Base-by-base conservation (phyloP, 2,888 invertebrate genomes). In the Tenthredo distinguenda region DNA sequence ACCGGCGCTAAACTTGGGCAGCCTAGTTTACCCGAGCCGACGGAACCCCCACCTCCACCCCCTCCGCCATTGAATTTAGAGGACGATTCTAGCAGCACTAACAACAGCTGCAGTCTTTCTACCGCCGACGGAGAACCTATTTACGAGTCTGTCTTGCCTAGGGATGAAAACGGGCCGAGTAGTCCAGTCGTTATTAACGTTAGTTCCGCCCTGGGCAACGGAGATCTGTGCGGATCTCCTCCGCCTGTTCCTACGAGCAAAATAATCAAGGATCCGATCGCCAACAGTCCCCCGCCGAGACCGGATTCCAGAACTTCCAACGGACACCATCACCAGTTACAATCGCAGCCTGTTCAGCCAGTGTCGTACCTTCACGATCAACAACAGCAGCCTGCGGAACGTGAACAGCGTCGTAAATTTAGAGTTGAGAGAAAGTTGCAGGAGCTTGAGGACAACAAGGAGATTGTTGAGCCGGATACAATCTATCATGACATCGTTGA, bases 401-500 rank as follows among this genome's bases (percentile, higher is more conserved):
- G 97, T 5, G 97, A 96, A 88, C 97, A 97, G 87, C 95, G 98
- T 50, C 95, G 98, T 68, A 97, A 97, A 91, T 97, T 96, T 91
- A 95, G 98, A 26, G 98, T 98, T 0, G 98, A 98, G 89, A 96
- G 97, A 84, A 97, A 98, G 90, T 94, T 98, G 12, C 96, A 97
- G 90, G 98, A 98, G 93, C 95, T 98, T 92, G 97, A 97, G 89
- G 96, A 91, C 90, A 94, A 92, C 87, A 94, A 94, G 91, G 94
- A 95, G 86, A 91, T 92, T 2, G 94, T 95, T 85, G 94, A 94
- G 86, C 93, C 94, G 86, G 94, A 94, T 72, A 93, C 92, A 6
- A 94, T 95, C 18, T 95, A 96, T 89, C 97, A 97, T 91, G 98
- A 98, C 91, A 97, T 99, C 92, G 94, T 98, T 0, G 98, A 99